These are phyloP conservation scores for Hyppa rectilinea DNA, from an alignment of 2,888 invertebrate genomes.

Conservation along the genomic window DNA sequence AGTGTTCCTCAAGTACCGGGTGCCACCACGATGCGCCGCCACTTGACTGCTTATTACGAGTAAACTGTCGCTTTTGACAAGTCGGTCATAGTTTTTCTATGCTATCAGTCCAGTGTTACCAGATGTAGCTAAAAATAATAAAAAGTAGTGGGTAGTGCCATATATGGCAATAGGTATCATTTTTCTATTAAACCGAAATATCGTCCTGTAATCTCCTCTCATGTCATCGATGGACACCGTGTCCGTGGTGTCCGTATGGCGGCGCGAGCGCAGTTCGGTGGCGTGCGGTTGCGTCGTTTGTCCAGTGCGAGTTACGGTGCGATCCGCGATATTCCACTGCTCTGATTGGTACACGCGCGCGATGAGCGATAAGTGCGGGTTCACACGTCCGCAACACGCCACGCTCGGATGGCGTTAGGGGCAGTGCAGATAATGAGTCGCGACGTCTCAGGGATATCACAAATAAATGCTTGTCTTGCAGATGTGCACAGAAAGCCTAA, in stretches of 20 bases:
- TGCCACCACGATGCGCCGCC: neutral
- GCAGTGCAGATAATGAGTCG: slow-evolving; percentile 8
- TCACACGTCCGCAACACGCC: slow-evolving; percentile 53
- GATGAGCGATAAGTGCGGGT: slow-evolving; percentile 53
- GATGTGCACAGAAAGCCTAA: neutral
- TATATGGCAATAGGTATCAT: neutral
- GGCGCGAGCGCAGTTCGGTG: slow-evolving; percentile 26
- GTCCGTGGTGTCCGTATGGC: neutral
- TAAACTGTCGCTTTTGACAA: neutral
- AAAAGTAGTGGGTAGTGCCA: neutral
- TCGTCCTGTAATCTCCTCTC: neutral
- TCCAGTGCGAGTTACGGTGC: slow-evolving; percentile 58
- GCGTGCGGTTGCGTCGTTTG: slow-evolving; percentile 68
- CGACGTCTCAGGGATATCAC: too few species aligned
- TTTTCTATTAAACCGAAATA: slow-evolving; percentile 1
- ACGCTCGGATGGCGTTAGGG: slow-evolving; percentile 19
- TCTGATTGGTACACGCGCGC: slow-evolving; percentile 66
- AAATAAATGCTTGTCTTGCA: neutral
- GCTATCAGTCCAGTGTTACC: too few species aligned
- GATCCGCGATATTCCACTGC: slow-evolving; percentile 53
- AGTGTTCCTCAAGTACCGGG: too few species aligned
- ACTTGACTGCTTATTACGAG: too few species aligned
- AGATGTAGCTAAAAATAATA: neutral
- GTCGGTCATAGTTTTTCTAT: neutral
- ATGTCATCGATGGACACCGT: too few species aligned